Conservation (phyloP, 2,113 vertebrate genomes). For the Pyrgilauda ruficollis region DNA sequence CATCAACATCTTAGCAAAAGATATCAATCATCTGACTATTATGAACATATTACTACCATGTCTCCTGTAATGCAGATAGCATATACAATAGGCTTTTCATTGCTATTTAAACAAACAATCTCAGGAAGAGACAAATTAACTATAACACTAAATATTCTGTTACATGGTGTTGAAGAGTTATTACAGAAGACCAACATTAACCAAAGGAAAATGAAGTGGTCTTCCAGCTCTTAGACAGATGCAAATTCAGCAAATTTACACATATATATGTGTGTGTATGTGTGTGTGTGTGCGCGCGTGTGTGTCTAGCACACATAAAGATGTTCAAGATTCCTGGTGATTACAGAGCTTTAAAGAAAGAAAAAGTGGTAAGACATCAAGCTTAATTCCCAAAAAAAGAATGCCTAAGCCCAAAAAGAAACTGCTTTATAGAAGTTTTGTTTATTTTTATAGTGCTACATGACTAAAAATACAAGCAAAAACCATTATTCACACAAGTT, state of each 20-base stretch:
- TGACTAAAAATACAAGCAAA: neutral
- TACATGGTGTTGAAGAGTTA: neutral
- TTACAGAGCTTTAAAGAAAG: neutral
- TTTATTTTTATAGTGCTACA: neutral
- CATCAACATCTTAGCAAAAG: neutral
- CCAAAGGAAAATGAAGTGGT: conserved; percentile 32
- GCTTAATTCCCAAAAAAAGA: neutral
- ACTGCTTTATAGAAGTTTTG: neutral
- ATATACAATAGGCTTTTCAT: neutral
- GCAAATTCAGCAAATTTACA: neutral
- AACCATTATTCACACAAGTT: neutral
- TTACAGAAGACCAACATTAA: neutral
- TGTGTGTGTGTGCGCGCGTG: no score
- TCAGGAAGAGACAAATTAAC: conserved; percentile 28
- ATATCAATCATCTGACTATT: neutral
- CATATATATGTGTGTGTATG: accelerated
- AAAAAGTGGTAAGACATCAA: neutral
- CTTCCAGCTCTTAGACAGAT: neutral
- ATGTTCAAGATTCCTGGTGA: neutral
- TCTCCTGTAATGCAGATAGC: neutral
- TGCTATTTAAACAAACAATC: conserved; percentile 28
- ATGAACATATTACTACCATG: neutral
- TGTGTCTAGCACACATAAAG: neutral
- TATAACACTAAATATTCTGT: neutral
- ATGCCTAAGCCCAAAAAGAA: neutral